Conservation (phyloP, 1,140 invertebrate species). For the Caenorhabditis latens region DNA sequence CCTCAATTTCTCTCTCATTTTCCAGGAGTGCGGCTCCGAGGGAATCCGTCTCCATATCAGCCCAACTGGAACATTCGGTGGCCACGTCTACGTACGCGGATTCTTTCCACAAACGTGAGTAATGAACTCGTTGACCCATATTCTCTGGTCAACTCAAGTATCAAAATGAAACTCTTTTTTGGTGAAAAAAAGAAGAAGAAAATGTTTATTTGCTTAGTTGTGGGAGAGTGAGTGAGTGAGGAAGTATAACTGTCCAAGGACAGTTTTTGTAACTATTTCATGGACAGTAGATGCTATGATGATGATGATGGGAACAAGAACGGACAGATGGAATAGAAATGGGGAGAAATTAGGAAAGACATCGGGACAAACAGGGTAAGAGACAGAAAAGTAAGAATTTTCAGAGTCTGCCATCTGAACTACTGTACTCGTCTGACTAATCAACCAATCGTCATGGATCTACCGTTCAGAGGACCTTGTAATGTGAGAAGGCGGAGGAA, state of each 20-base stretch:
- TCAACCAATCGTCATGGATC: conserved; percentile 56
- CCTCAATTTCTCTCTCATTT: neutral
- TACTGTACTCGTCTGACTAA: conserved; percentile 50
- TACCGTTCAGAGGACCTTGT: conserved; percentile 43
- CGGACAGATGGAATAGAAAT: no score
- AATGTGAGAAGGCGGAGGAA: conserved; percentile 35
- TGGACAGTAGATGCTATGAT: no score
- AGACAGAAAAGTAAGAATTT: no score
- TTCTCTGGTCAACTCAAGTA: neutral
- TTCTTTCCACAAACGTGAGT: conserved; percentile 63
- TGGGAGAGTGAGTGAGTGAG: neutral
- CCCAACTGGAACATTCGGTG: conserved; percentile 62
- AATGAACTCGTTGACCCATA: conserved; percentile 9
- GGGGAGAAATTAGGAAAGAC: no score
- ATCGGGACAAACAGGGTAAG: no score
- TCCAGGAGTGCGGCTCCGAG: conserved; percentile 61
- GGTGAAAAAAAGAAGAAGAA: neutral
- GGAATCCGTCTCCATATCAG: conserved; percentile 61
- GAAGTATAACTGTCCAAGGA: conserved; percentile 16
- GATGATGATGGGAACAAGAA: no score
- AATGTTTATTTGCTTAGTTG: conserved; percentile 33
- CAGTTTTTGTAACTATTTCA: neutral
- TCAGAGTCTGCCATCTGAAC: conserved; percentile 61
- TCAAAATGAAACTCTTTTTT: conserved; percentile 27
- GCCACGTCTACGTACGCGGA: conserved; percentile 67